Conservation (phyloP, 2,888 invertebrate species). For the Panzeria rudis region DNA sequence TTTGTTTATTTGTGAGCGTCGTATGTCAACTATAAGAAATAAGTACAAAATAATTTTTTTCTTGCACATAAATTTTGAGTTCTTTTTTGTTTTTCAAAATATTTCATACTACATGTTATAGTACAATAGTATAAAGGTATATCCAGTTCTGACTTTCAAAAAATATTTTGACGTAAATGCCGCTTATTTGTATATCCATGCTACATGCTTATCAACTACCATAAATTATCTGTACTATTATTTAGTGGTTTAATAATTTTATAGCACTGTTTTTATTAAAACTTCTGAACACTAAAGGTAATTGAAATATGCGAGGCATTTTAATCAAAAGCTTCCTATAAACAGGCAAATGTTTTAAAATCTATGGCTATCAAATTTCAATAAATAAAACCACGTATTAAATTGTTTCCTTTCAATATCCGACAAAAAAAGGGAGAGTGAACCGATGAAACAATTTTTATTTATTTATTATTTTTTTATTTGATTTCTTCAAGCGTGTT, state of each 20-base stretch:
- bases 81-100: conserved; percentile 17
- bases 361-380: too few species aligned
- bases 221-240: conserved; percentile 48
- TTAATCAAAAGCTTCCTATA: background rate
- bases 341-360: background rate
- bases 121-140: too few species aligned
- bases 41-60: conserved; percentile 9
- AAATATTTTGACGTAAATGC: too few species aligned
- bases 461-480: too few species aligned
- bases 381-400: too few species aligned
- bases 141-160: too few species aligned
- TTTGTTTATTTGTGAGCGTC: conserved; percentile 54
- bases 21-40: conserved; percentile 29
- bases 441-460: too few species aligned
- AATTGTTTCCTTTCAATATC: too few species aligned
- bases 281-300: background rate
- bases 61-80: conserved; percentile 39
- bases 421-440: too few species aligned
- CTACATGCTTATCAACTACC: conserved; percentile 12
- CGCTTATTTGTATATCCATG: too few species aligned
- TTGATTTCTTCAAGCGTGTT: too few species aligned
- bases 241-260: conserved; percentile 4
- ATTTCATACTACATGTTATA: background rate
- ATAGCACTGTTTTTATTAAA: background rate
- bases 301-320: background rate